A percentile compares a stretch with the other conserved stretches of the same genome.
Evolutionary conservation across 2,113 vertebrate genomes (phyloP).

Genomic region (Callorhinus ursinus): DNA sequence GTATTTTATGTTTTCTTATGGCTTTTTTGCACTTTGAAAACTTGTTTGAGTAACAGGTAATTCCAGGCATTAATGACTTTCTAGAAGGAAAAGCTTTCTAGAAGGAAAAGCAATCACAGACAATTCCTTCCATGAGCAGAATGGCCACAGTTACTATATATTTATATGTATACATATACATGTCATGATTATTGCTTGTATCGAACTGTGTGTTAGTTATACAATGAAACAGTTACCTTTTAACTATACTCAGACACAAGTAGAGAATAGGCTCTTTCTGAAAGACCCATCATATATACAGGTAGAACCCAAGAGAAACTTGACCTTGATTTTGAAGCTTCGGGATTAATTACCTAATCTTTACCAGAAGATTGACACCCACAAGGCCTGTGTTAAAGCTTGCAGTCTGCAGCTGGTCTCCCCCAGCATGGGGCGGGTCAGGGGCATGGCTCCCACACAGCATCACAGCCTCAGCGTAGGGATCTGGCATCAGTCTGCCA

Average conservation of each 20-base stretch:
- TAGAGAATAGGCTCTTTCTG: not conserved
- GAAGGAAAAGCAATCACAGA: not conserved
- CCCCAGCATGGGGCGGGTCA: not conserved
- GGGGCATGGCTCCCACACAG: not conserved
- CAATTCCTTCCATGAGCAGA: not conserved
- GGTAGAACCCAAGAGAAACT: not conserved
- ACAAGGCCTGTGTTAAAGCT: not conserved
- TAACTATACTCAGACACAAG: not conserved
- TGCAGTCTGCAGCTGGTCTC: not conserved
- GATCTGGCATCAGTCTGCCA: not conserved
- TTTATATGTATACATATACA: not conserved
- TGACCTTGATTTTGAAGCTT: constrained; percentile 35
- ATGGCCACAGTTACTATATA: not conserved
- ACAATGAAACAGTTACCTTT: not conserved
- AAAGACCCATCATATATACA: not conserved
- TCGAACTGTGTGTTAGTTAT: not conserved
- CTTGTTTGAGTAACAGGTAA: not conserved
- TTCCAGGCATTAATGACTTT: not conserved
- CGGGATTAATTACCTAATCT: not conserved
- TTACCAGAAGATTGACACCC: not conserved
- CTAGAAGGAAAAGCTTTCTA: not conserved
- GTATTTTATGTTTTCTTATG: not conserved
- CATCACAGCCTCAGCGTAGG: not conserved
- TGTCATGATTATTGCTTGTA: not conserved
- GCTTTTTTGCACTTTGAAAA: constrained; percentile 31